These are phyloP conservation scores for Cactoblastis cactorum DNA, from an alignment of 2,888 invertebrate genomes.

Conservation along the genomic window DNA sequence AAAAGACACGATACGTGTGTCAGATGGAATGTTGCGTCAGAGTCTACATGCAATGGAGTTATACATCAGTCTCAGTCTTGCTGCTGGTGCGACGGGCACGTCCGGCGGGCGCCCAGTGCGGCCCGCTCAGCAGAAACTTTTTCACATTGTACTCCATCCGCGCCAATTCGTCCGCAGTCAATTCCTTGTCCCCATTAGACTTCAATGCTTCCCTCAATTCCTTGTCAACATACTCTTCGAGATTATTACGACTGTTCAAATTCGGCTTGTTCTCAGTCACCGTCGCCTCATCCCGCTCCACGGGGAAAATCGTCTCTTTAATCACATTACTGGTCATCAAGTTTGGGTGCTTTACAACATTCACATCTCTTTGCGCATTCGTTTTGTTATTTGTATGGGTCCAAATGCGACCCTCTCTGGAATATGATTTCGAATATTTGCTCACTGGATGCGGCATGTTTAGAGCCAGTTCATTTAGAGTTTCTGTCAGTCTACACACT, in stretches of 20 bases:
- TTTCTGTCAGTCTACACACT: constrained; percentile 60
- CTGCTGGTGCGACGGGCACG: constrained; percentile 75
- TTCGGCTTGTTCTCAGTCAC: constrained; percentile 59
- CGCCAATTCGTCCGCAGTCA: constrained; percentile 80
- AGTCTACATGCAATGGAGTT: constrained; percentile 50
- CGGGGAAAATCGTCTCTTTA: constrained; percentile 69
- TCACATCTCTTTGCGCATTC: constrained; percentile 25
- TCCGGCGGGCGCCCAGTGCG: constrained; percentile 55
- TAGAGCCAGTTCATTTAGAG: constrained; percentile 64
- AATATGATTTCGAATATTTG: constrained; percentile 60
- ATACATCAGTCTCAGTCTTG: constrained; percentile 79
- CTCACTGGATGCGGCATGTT: constrained; percentile 74
- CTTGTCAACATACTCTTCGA: constrained; percentile 43
- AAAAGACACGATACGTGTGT: constrained; percentile 27
- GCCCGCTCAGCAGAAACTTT: constrained; percentile 83
- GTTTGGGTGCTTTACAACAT: constrained; percentile 26
- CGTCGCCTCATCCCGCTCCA: constrained; percentile 58
- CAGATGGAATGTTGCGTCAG: constrained; percentile 35
- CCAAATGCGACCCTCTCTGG: constrained; percentile 53
- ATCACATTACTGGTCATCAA: constrained; percentile 46
- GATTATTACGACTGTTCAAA: constrained; percentile 37
- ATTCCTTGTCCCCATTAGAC: constrained; percentile 56
- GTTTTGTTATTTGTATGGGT: constrained; percentile 40
- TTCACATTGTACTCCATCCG: constrained; percentile 89
- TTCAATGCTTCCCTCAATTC: constrained; percentile 47